phyloP scores from a whole-genome alignment of 1,140 invertebrate species.

The Drosophila pruinosa region DNA sequence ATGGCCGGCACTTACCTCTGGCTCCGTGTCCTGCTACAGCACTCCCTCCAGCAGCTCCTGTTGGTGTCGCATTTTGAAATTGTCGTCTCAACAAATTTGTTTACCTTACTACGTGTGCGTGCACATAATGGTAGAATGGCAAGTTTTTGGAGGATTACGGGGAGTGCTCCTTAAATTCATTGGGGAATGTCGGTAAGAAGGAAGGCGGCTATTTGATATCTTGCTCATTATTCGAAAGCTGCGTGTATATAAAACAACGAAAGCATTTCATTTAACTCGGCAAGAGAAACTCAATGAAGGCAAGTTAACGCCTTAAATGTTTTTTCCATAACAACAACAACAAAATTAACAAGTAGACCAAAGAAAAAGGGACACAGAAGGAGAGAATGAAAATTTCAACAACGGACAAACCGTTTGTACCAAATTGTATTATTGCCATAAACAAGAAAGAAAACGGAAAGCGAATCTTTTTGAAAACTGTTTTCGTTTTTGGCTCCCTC shows the following conservation, averaged over 20 bases:
- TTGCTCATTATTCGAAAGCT: conserved; percentile 52
- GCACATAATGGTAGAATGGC: conserved; percentile 25
- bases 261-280: conserved; percentile 39
- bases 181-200: not conserved
- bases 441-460: conserved; percentile 23
- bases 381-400: conserved; percentile 4
- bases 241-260: conserved; percentile 51
- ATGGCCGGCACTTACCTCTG: conserved; percentile 28
- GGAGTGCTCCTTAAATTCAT: not conserved
- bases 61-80: conserved; percentile 31
- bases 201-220: conserved; percentile 39
- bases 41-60: not conserved
- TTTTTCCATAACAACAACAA: conserved; percentile 7
- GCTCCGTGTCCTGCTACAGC: not conserved
- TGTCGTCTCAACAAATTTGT: conserved; percentile 69
- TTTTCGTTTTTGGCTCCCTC: conserved; percentile 17
- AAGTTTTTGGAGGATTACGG: conserved; percentile 48
- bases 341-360: not conserved
- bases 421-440: conserved; percentile 69
- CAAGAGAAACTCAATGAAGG: conserved; percentile 30
- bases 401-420: conserved; percentile 49
- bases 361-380: not conserved
- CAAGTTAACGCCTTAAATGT: conserved; percentile 41
- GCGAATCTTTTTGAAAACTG: conserved; percentile 40
- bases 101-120: conserved; percentile 59